Percentiles rank a stretch among this genome's conserved stretches.
Conservation (phyloP, 2,888 invertebrate genomes). For the Proisotoma minuta region DNA sequence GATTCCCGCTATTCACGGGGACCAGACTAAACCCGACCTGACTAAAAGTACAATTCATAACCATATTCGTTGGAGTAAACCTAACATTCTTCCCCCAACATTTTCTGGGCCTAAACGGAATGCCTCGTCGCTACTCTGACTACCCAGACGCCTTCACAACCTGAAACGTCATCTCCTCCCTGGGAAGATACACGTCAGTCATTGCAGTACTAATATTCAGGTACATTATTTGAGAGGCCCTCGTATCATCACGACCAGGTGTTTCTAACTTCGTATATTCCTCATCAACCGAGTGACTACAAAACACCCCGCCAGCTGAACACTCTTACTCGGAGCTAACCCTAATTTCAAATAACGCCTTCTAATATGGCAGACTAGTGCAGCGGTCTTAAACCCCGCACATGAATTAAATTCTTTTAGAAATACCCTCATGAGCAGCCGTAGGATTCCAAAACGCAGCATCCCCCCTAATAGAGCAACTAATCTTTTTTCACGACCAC, state of each 20-base stretch:
- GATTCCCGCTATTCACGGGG: slow-evolving; percentile 56
- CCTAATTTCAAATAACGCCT: no score
- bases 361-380: neutral
- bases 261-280: neutral
- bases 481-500: no score
- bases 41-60: slow-evolving; percentile 66
- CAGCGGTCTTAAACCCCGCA: slow-evolving; percentile 36
- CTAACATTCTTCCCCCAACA: slow-evolving; percentile 76
- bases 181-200: slow-evolving; percentile 63
- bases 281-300: no score
- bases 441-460: slow-evolving; percentile 60
- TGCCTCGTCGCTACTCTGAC: slow-evolving; percentile 67
- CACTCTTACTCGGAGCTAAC: no score
- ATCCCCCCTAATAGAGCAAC: slow-evolving; percentile 64
- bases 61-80: slow-evolving; percentile 72
- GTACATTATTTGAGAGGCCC: no score
- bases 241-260: slow-evolving; percentile 50
- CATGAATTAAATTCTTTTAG: slow-evolving; percentile 29
- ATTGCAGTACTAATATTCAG: no score
- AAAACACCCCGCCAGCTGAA: no score
- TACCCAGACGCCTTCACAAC: slow-evolving; percentile 53
- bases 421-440: slow-evolving; percentile 49
- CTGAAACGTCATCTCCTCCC: slow-evolving; percentile 65
- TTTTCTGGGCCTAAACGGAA: slow-evolving; percentile 65
- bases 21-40: slow-evolving; percentile 41